These are phyloP conservation scores for Blomia tropicalis DNA, from an alignment of 2,888 invertebrate genomes.

Conservation along the genomic window DNA sequence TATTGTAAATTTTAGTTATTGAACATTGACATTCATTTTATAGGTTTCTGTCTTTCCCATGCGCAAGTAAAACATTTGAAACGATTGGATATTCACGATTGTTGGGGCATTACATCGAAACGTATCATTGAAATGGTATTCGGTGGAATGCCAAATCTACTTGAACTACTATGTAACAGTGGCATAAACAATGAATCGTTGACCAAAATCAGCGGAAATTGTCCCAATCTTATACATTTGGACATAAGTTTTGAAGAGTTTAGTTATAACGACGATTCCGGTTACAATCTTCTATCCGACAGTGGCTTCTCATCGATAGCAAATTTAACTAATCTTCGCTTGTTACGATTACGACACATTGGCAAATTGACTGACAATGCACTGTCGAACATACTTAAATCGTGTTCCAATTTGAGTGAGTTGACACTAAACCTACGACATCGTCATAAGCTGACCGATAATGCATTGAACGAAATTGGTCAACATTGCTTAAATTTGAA, in stretches of 20 bases:
- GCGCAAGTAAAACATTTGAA: not conserved
- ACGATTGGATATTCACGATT: slow-evolving; percentile 16
- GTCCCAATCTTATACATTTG: slow-evolving; percentile 17
- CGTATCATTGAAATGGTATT: slow-evolving; percentile 2
- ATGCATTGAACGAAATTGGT: not conserved
- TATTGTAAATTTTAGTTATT: too few species aligned
- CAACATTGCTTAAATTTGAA: not conserved
- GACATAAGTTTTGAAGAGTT: slow-evolving; percentile 21
- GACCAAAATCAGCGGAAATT: not conserved
- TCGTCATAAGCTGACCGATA: slow-evolving; percentile 17
- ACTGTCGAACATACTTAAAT: not conserved
- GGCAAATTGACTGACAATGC: slow-evolving; percentile 10
- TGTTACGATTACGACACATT: slow-evolving; percentile 14
- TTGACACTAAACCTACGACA: slow-evolving; percentile 16
- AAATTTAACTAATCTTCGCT: not conserved
- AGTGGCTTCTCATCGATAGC: slow-evolving; percentile 9
- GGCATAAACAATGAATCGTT: slow-evolving; percentile 17
- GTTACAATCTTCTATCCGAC: not conserved
- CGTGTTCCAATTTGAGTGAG: slow-evolving; percentile 1
- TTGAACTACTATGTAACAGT: slow-evolving; percentile 16
- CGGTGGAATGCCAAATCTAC: not conserved
- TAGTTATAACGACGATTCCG: slow-evolving; percentile 4
- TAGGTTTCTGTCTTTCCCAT: not conserved
- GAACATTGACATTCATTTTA: not conserved
- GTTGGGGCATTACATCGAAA: slow-evolving; percentile 2